A percentile compares a stretch with the other conserved stretches of the same genome.
These are phyloP conservation scores for Plagiodera versicolora DNA, from an alignment of 2,888 invertebrate genomes.

Conservation along the genomic window DNA sequence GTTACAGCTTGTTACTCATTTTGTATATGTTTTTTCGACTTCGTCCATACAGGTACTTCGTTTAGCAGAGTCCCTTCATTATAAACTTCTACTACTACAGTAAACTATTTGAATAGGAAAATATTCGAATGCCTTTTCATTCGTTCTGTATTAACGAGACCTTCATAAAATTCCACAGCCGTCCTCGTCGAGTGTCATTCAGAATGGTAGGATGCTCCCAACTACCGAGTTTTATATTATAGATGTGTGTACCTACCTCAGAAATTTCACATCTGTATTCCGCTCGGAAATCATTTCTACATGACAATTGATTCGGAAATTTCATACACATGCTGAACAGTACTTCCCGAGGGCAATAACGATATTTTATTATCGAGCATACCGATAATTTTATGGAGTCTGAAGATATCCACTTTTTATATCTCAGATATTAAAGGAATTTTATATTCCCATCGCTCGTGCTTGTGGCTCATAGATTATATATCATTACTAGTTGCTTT, in stretches of 20 bases:
- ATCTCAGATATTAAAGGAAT: not conserved
- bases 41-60: too few relatives aligned
- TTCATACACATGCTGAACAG: slow-evolving; percentile 9
- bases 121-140: not conserved
- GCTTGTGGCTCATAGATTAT: not conserved
- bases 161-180: not conserved
- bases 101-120: not conserved
- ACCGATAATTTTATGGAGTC: slow-evolving; percentile 1
- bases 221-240: not conserved
- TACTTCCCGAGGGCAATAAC: not conserved
- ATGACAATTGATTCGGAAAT: slow-evolving; percentile 11
- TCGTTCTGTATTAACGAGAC: not conserved
- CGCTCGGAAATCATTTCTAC: slow-evolving; percentile 11
- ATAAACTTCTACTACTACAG: not conserved
- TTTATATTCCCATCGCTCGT: not conserved
- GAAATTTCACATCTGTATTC: slow-evolving; percentile 7
- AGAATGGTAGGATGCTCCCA: not conserved
- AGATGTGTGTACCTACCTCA: not conserved
- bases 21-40: too few relatives aligned
- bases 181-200: not conserved
- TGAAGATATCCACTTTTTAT: slow-evolving; percentile 1
- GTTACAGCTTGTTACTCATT: too few relatives aligned
- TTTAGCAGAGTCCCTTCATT: too few relatives aligned
- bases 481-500: not conserved
- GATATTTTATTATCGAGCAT: not conserved